Percentiles rank a stretch among this genome's conserved stretches.
Evolutionary conservation across 2,888 invertebrate species (phyloP).

Genomic region (Furcula furcula): DNA sequence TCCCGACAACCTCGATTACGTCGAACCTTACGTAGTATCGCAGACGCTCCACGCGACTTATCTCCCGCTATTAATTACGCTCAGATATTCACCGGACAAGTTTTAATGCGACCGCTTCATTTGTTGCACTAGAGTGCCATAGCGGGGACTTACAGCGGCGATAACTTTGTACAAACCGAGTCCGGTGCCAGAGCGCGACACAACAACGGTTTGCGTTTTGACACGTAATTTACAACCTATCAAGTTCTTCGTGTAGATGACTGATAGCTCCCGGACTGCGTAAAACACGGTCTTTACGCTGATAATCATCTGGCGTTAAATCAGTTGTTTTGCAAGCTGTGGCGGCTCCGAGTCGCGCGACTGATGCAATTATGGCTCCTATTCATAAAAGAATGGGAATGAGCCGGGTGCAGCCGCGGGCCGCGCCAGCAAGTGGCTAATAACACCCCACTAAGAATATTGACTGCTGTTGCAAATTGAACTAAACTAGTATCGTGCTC

Average conservation of each 20-base stretch:
- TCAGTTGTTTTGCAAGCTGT: slow-evolving; percentile 61
- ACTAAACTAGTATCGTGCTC: slow-evolving; percentile 61
- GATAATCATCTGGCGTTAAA: slow-evolving; percentile 63
- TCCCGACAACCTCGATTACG: slow-evolving; percentile 67
- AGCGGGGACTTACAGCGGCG: slow-evolving; percentile 65
- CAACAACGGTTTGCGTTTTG: slow-evolving; percentile 25
- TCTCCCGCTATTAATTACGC: slow-evolving; percentile 78
- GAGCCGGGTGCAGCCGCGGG: slow-evolving; percentile 65
- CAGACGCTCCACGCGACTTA: slow-evolving; percentile 66
- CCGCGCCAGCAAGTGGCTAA: slow-evolving; percentile 60
- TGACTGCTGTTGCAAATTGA: slow-evolving; percentile 73
- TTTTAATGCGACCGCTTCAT: slow-evolving; percentile 81
- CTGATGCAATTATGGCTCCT: slow-evolving; percentile 67
- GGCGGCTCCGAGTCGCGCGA: slow-evolving; percentile 38
- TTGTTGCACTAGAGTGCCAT: slow-evolving; percentile 72
- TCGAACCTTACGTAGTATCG: slow-evolving; percentile 54
- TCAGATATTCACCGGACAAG: slow-evolving; percentile 75
- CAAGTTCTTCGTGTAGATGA: slow-evolving; percentile 41
- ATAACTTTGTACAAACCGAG: slow-evolving; percentile 66
- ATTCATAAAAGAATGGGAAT: slow-evolving; percentile 75
- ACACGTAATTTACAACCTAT: slow-evolving; percentile 36
- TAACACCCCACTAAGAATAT: slow-evolving; percentile 69
- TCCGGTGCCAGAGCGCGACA: slow-evolving; percentile 37
- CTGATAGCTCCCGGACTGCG: slow-evolving; percentile 45
- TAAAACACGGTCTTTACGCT: slow-evolving; percentile 48